Evolutionary conservation across 2,888 invertebrate genomes (phyloP).

Genomic region (Melanostoma scalare): DNA sequence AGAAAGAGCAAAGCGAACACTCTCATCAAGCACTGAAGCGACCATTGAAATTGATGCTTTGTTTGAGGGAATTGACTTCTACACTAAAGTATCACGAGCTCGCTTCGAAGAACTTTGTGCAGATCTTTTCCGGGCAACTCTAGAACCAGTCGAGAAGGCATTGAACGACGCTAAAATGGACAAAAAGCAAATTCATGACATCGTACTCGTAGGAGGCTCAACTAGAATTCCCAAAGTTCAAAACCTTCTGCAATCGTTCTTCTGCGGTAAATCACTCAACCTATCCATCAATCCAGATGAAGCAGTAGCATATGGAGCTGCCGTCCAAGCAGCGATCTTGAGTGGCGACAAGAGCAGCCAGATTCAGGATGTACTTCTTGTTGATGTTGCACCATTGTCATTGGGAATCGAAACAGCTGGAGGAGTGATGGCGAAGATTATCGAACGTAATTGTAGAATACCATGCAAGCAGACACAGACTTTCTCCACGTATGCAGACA

Average conservation of each 20-base stretch:
- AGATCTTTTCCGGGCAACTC: conserved; percentile 87
- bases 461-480: conserved; percentile 87
- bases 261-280: conserved; percentile 87
- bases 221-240: conserved; percentile 90
- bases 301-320: conserved; percentile 89
- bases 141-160: conserved; percentile 89
- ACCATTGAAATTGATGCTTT: conserved; percentile 88
- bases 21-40: conserved; percentile 89
- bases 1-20: conserved; percentile 88
- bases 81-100: conserved; percentile 87
- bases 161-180: conserved; percentile 89
- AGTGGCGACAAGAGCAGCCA: conserved; percentile 86
- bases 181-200: conserved; percentile 88
- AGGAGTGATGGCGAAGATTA: conserved; percentile 88
- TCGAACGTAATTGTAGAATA: conserved; percentile 87
- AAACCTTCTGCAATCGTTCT: conserved; percentile 87
- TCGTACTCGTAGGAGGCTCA: conserved; percentile 90
- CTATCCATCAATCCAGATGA: conserved; percentile 89
- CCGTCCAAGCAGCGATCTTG: conserved; percentile 87
- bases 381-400: conserved; percentile 86
- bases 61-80: conserved; percentile 87
- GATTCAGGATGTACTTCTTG: conserved; percentile 87
- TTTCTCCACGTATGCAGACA: conserved; percentile 90
- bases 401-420: conserved; percentile 89
- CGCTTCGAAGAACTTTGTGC: conserved; percentile 88